Evolutionary conservation across 2,113 vertebrate species (phyloP).

Genomic region (Dasyornis broadbenti): DNA sequence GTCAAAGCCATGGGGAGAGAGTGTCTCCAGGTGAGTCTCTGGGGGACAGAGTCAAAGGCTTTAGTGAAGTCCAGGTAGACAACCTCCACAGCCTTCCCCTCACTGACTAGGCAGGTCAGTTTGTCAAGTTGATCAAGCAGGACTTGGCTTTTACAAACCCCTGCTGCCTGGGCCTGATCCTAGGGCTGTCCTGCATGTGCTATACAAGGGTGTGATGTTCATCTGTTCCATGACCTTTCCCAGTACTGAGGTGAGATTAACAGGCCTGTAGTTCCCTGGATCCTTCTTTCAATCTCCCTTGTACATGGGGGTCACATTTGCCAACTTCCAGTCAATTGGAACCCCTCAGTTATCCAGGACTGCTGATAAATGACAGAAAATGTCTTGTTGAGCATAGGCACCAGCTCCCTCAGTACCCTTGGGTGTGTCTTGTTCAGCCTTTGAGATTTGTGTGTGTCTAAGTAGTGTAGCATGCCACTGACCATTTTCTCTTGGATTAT

Average conservation of each 20-base stretch:
- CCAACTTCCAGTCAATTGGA: background rate
- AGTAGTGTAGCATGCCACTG: background rate
- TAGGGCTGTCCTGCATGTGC: background rate
- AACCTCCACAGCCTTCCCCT: background rate
- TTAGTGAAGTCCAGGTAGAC: background rate
- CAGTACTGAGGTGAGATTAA: accelerated
- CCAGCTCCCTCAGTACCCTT: accelerated
- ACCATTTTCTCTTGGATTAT: background rate
- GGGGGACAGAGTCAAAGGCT: background rate
- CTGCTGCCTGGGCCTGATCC: background rate
- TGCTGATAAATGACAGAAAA: background rate
- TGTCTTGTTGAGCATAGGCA: background rate
- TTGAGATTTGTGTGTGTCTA: background rate
- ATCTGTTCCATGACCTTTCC: background rate
- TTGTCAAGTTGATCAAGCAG: background rate
- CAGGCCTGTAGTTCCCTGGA: background rate
- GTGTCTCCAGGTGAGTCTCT: background rate
- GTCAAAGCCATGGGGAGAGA: background rate
- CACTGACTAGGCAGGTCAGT: background rate
- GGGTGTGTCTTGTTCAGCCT: background rate
- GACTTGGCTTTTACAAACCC: background rate
- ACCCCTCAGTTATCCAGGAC: background rate
- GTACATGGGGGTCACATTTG: background rate
- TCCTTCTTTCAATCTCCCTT: background rate
- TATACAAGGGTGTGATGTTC: background rate